Percentiles rank a stretch among this genome's conserved stretches.
phyloP scores from a whole-genome alignment of 1,140 invertebrate genomes.

The Rhysida immarginata region DNA sequence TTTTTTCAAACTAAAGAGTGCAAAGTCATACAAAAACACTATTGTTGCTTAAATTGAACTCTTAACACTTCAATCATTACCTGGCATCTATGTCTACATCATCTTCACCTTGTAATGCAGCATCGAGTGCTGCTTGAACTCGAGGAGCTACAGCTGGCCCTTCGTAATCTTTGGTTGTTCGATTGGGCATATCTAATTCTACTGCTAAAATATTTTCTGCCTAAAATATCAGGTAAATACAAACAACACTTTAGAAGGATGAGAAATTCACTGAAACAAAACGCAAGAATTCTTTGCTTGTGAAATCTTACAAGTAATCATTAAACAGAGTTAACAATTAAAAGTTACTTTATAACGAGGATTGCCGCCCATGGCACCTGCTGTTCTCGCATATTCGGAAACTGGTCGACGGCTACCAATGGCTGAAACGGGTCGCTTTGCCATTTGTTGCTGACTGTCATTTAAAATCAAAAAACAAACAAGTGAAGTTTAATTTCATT shows the following conservation, averaged over 20 bases:
- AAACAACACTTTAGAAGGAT: too few relatives aligned
- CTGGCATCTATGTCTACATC: conserved; percentile 53
- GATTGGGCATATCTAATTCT: conserved; percentile 58
- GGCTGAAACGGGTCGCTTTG: conserved; percentile 44
- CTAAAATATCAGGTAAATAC: too few relatives aligned
- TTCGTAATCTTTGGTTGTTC: conserved; percentile 64
- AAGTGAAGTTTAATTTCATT: too few relatives aligned
- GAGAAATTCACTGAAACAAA: too few relatives aligned
- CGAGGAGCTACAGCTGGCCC: conserved; percentile 50
- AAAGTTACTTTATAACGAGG: conserved; percentile 34
- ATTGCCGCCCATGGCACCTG: conserved; percentile 39
- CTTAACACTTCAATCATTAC: too few relatives aligned
- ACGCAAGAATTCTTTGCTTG: too few relatives aligned
- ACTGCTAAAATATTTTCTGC: conserved; percentile 70
- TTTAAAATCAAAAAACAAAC: too few relatives aligned
- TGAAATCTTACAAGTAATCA: too few relatives aligned
- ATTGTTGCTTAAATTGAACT: background rate
- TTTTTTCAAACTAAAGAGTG: conserved; percentile 22
- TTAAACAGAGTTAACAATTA: background rate
- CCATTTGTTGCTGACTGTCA: background rate
- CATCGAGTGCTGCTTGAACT: conserved; percentile 53
- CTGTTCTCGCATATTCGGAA: conserved; percentile 52
- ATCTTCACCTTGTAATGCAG: conserved; percentile 50
- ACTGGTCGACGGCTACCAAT: conserved; percentile 46
- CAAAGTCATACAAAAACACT: conserved; percentile 27